phyloP scores from a whole-genome alignment of 2,888 invertebrate genomes.

The Harmothoe impar region DNA sequence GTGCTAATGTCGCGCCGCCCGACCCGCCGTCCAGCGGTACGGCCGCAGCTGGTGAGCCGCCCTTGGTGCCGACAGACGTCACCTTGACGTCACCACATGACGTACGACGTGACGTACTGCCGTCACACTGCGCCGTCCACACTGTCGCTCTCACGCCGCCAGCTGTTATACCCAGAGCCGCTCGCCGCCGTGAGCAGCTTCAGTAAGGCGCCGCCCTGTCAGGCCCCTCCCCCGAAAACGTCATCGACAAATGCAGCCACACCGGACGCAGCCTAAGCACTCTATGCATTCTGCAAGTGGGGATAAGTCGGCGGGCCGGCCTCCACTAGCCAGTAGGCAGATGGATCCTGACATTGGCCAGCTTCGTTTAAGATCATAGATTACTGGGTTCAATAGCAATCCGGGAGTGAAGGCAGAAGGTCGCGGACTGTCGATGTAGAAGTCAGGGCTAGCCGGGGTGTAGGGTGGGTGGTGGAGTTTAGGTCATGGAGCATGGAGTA shows the following conservation, averaged over 20 bases:
- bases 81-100: background rate
- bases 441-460: background rate
- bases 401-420: background rate
- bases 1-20: background rate
- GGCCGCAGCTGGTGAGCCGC: background rate
- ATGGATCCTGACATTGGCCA: slow-evolving; percentile 55
- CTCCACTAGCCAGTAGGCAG: background rate
- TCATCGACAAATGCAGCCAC: slow-evolving; percentile 32
- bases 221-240: background rate
- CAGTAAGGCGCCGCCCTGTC: slow-evolving; percentile 1
- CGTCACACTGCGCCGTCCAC: background rate
- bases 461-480: background rate
- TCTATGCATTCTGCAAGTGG: slow-evolving; percentile 30
- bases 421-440: background rate
- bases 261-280: background rate
- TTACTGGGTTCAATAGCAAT: slow-evolving; percentile 53
- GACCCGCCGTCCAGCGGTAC: background rate
- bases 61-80: background rate
- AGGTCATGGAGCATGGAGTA: background rate
- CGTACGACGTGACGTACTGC: background rate
- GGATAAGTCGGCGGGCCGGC: background rate
- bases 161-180: slow-evolving; percentile 5
- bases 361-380: slow-evolving; percentile 61
- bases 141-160: background rate
- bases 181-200: background rate